phyloP scores from a whole-genome alignment of 2,797 vertebrate species.

The Gambusia yucatana region DNA sequence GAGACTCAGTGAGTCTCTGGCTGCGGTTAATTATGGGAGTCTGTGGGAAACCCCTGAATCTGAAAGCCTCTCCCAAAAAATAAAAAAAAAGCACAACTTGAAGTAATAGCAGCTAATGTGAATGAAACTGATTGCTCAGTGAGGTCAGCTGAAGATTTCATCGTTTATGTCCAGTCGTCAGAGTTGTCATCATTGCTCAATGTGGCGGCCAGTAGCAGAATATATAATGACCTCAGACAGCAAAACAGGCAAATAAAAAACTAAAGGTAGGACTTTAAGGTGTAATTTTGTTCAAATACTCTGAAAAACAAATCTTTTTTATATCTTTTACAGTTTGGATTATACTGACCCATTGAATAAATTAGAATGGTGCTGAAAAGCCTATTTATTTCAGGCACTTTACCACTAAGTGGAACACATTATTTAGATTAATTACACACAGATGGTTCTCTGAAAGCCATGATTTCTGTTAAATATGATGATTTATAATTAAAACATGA shows the following conservation, averaged over 20 bases:
- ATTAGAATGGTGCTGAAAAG: no score
- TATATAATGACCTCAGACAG: constrained; percentile 26
- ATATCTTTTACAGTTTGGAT: not conserved
- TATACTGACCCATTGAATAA: not conserved
- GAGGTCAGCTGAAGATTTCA: constrained; percentile 71
- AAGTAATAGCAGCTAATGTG: constrained; percentile 61
- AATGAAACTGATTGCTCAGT: constrained; percentile 73
- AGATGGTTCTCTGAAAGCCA: no score
- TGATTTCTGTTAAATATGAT: no score
- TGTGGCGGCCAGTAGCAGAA: constrained; percentile 39
- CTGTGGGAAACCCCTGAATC: constrained; percentile 77
- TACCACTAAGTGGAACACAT: no score
- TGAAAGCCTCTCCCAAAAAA: constrained; percentile 45
- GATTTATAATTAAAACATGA: no score
- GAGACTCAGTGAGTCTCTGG: constrained; percentile 62
- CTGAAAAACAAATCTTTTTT: not conserved
- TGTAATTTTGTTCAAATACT: not conserved
- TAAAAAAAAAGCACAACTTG: constrained; percentile 56
- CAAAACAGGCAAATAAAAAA: constrained; percentile 10
- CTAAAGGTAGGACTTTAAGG: constrained; percentile 11
- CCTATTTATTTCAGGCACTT: no score
- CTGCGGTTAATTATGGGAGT: constrained; percentile 73
- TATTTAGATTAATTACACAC: no score
- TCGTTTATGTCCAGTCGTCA: constrained; percentile 42
- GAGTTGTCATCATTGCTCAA: constrained; percentile 23